A percentile compares a stretch with the other conserved stretches of the same genome.
These are phyloP conservation scores for Pocota personata DNA, from an alignment of 2,888 invertebrate species.

Conservation along the genomic window DNA sequence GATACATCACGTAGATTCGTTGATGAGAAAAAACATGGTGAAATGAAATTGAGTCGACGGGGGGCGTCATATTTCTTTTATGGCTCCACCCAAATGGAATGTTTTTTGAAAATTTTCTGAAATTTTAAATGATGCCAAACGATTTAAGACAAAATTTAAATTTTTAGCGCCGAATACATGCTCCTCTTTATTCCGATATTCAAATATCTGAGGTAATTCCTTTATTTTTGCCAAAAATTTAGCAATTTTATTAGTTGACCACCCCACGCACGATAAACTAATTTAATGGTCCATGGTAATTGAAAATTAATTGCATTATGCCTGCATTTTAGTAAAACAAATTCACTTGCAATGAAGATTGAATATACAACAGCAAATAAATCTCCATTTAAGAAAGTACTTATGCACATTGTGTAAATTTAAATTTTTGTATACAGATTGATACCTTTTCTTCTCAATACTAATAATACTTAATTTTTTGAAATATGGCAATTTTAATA, in stretches of 20 bases:
- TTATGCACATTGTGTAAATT: background rate
- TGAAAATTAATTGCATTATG: constrained; percentile 2
- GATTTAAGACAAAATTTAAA: background rate
- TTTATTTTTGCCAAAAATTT: background rate
- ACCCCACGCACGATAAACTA: background rate
- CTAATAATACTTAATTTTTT: too few relatives aligned
- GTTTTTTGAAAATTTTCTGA: background rate
- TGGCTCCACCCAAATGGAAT: background rate
- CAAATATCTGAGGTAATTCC: background rate
- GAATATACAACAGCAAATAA: background rate
- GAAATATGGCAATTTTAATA: too few relatives aligned
- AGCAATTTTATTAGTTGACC: background rate
- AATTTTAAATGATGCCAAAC: too few relatives aligned
- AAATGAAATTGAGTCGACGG: background rate
- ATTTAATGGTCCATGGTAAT: constrained; percentile 17
- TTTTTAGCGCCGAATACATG: background rate
- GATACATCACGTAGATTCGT: background rate
- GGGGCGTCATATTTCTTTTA: background rate
- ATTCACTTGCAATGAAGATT: background rate
- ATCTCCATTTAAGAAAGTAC: background rate
- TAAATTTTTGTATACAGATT: too few relatives aligned
- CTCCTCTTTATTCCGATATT: background rate
- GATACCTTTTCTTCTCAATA: too few relatives aligned
- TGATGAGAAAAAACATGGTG: background rate
- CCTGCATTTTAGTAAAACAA: background rate